A percentile compares a stretch with the other conserved stretches of the same genome.
Conservation (phyloP, 1,140 invertebrate genomes). For the Formica selysi region DNA sequence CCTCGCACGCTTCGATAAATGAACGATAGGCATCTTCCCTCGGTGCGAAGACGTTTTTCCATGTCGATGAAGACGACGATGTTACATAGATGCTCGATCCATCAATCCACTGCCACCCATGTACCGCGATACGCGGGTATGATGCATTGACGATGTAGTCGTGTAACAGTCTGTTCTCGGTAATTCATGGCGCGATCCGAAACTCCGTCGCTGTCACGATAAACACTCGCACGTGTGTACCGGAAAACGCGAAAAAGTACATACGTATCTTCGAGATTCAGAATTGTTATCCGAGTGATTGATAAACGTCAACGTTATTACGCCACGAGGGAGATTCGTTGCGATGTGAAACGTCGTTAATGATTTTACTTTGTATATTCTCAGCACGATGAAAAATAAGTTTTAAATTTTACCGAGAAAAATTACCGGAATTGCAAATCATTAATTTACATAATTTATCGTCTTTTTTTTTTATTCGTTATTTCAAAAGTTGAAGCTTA, state of each 20-base stretch:
- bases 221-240: constrained; percentile 60
- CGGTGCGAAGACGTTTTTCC: constrained; percentile 50
- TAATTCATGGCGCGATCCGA: constrained; percentile 70
- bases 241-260: constrained; percentile 7
- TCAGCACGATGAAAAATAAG: background rate
- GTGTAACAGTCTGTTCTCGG: constrained; percentile 51
- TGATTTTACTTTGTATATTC: background rate
- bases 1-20: constrained; percentile 46
- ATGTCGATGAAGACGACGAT: background rate
- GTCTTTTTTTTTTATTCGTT: too few relatives aligned
- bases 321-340: background rate
- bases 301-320: background rate
- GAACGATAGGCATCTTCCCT: constrained; percentile 64
- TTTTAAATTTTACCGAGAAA: background rate
- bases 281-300: constrained; percentile 1
- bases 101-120: constrained; percentile 6
- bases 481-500: background rate
- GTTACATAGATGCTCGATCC: constrained; percentile 2
- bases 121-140: constrained; percentile 15
- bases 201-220: constrained; percentile 57
- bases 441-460: constrained; percentile 1
- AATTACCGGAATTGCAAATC: background rate
- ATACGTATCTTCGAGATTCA: constrained; percentile 15
- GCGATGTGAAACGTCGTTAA: background rate
- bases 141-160: constrained; percentile 21